phyloP scores from a whole-genome alignment of 2,888 invertebrate genomes.

The Euphydryas editha region DNA sequence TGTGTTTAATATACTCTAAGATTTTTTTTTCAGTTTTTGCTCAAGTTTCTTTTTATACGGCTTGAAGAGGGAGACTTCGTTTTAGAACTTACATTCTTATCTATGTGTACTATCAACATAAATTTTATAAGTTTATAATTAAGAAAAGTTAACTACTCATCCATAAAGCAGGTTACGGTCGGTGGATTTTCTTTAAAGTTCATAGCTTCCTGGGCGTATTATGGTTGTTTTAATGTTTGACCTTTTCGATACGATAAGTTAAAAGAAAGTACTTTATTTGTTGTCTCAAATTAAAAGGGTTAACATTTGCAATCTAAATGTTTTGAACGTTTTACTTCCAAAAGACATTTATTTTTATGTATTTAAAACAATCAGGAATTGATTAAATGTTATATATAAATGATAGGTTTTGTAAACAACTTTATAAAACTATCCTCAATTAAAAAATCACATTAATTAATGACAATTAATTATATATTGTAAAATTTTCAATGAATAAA shows the following conservation, averaged over 20 bases:
- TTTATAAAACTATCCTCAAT: too few relatives aligned
- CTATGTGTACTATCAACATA: conserved; percentile 33
- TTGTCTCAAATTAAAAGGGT: background rate
- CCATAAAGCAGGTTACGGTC: conserved; percentile 62
- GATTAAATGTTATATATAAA: too few relatives aligned
- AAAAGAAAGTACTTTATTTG: conserved; percentile 8
- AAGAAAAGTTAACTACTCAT: conserved; percentile 61
- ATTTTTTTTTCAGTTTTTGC: background rate
- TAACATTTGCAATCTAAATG: conserved; percentile 1
- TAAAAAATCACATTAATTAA: too few relatives aligned
- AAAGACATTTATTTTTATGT: background rate
- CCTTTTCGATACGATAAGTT: conserved; percentile 48
- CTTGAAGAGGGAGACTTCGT: background rate
- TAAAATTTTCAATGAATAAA: too few relatives aligned
- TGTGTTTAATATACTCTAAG: conserved; percentile 17
- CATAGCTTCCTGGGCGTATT: conserved; percentile 58
- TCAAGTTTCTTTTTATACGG: conserved; percentile 1
- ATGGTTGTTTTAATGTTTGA: conserved; percentile 53
- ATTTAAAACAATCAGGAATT: too few relatives aligned
- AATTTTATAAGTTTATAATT: conserved; percentile 49
- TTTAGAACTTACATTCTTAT: conserved; percentile 14
- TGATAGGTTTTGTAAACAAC: too few relatives aligned
- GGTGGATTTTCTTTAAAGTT: conserved; percentile 64
- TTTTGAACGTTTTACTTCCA: background rate
- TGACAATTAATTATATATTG: too few relatives aligned